A percentile compares a stretch with the other conserved stretches of the same genome.
These are phyloP conservation scores for Drosophila prostipennis DNA, from an alignment of 2,888 invertebrate genomes.

Conservation along the genomic window DNA sequence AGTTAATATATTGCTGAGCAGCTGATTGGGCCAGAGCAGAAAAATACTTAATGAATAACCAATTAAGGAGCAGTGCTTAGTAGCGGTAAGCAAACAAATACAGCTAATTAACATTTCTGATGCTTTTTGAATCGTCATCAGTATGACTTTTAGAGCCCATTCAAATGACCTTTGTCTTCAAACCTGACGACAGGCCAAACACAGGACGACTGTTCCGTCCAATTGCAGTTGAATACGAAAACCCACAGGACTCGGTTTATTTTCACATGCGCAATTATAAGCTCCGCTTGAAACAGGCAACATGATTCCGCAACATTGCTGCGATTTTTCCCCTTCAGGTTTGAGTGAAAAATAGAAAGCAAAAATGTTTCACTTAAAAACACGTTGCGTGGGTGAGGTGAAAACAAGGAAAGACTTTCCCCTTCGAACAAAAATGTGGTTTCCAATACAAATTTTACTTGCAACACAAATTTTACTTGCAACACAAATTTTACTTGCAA, in stretches of 20 bases:
- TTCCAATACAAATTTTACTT: no score
- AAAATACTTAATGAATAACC: constrained; percentile 68
- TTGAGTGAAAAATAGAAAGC: not conserved
- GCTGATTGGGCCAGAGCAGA: constrained; percentile 4
- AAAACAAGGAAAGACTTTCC: not conserved
- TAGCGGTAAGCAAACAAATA: constrained; percentile 59
- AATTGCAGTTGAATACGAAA: constrained; percentile 14
- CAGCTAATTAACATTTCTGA: constrained; percentile 63
- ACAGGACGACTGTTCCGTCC: constrained; percentile 2
- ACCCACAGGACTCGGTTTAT: not conserved
- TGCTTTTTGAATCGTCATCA: constrained; percentile 52
- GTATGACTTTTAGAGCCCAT: constrained; percentile 30
- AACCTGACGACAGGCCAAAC: not conserved
- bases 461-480: not conserved
- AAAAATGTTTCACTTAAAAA: not conserved
- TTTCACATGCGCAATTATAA: constrained; percentile 6
- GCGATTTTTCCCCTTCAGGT: not conserved
- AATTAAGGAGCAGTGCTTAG: constrained; percentile 50
- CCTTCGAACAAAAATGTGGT: not conserved
- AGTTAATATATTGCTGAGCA: not conserved
- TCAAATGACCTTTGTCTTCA: not conserved
- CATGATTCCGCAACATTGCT: not conserved
- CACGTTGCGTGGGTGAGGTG: not conserved
- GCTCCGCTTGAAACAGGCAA: not conserved
- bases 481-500: no score